Evolutionary conservation across 1,140 invertebrate genomes (phyloP), one percentile per base, ranked within the genome.

Genomic region (Bradysia coprophila): DNA sequence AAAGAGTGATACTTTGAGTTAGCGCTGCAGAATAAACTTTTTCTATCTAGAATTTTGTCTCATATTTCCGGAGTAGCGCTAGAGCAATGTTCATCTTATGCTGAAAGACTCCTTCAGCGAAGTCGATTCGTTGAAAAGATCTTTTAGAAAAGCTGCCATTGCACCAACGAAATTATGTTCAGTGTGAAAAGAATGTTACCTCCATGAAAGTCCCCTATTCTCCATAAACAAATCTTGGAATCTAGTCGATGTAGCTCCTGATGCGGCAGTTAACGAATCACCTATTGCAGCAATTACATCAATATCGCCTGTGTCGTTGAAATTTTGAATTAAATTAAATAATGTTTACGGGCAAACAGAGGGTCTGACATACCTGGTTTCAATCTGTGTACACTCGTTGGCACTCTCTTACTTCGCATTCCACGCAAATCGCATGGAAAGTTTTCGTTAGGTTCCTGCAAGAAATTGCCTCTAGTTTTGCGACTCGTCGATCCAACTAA

Each of bases 241-340:
- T 38, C 43, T 55, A 9, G 46, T 47, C 3, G 62, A 61, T 19
- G 63, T 57, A 8, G 65, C 51, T 18, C 72, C 73, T 33, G 65
- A 61, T 41, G 66, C 72, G 18, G 71, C 72, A 13, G 69, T 71
- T 31, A 80, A 53, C 4, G 72, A 76, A 50, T 80, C 76, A 4
- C 76, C 76, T 39, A 80, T 55, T 6, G 73, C 71, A 1, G 51
- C 75, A 10, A 78, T 57, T 2, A 78, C 61, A 28, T 75, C 66
- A 32, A 79, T 70, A 49, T 79, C 75, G 40, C 67, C 73, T 45
- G 18, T 19, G 21, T 6, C 6, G 18, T 8, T 8, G 13, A 8
- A 28, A 8, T 28, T 8, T 8, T 28, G 3, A 38, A 38, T 19
- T 16, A 18, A 10, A 2, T 38, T n/a, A 19, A 37, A 19, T 16